Evolutionary conservation across 2,113 vertebrate species (phyloP).

Genomic region (Coracopsis vasa): DNA sequence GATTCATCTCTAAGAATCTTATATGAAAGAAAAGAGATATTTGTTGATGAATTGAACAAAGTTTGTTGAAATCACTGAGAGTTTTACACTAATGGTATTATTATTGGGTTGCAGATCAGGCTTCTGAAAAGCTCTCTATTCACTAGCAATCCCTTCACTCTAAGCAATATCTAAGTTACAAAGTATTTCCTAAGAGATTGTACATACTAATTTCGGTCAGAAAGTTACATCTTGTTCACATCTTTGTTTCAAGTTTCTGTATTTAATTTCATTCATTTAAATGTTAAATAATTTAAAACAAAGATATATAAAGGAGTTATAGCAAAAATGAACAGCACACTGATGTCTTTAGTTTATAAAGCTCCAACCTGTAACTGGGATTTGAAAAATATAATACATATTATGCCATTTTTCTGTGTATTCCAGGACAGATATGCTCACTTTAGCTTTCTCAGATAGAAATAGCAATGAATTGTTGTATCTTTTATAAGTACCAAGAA

Average conservation of each 20-base stretch:
- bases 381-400: neutral
- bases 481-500: neutral
- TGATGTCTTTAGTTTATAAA: neutral
- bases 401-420: neutral
- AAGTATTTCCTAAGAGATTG: neutral
- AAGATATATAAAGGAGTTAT: neutral
- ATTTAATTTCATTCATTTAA: neutral
- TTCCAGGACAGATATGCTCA: neutral
- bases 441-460: neutral
- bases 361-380: neutral
- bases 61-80: neutral
- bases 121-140: neutral
- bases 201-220: neutral
- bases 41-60: neutral
- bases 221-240: neutral
- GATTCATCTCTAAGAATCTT: neutral
- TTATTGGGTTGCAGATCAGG: neutral
- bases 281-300: neutral
- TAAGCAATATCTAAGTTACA: neutral
- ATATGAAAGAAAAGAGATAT: neutral
- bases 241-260: neutral
- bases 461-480: neutral
- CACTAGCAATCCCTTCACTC: neutral
- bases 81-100: neutral
- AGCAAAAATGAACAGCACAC: neutral